Evolutionary conservation across 2,113 vertebrate genomes (phyloP), one percentile per base, ranked within the genome.

Genomic region (Silurus asotus): DNA sequence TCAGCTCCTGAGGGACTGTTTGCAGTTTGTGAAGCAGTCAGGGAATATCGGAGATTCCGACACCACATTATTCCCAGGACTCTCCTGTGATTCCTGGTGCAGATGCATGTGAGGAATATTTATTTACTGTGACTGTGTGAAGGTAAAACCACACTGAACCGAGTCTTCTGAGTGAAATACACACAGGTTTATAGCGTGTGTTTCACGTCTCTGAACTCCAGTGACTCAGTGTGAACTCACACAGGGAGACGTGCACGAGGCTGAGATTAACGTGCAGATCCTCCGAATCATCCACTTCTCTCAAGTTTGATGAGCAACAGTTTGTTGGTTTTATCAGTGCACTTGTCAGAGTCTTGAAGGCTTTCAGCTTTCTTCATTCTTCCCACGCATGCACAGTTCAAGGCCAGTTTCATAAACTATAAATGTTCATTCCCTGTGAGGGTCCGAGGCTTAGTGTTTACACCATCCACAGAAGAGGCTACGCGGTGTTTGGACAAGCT

Each of bases 401-500:
- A 88, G 89, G 91, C 88, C 89, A 92, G 89, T 72, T 77, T 76
- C 19, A 87, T 92, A 91, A 92, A 93, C 91, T 88, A 91, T 92
- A 89, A 94, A 92, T 93, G 88, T 88, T 90, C 89, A 89, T 93
- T 93, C 90, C 89, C 92, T 90, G 28, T 64, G 37, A 48, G 92
- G 92, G 93, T 96, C 94, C 90, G 91, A 91, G 90, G 93, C 90
- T 49, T 11, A 88, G 69, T 95, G 94, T 96, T 96, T 96, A 95
- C 90, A 93, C 85, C 93, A 93, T 69, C 82, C 93, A 94, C 94
- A 93, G 90, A 92, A 88, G 91, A 92, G 92, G 91, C 91, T 93
- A 91, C 86, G 76, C 92, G 83, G 77, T 95, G 94, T 95, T 96
- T 95, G 92, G 93, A 95, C 90, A 94, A 94, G 93, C 93, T 92